Evolutionary conservation across 2,888 invertebrate genomes (phyloP), one percentile per base, ranked within the genome.

Genomic region (Calliscelio sp.): DNA sequence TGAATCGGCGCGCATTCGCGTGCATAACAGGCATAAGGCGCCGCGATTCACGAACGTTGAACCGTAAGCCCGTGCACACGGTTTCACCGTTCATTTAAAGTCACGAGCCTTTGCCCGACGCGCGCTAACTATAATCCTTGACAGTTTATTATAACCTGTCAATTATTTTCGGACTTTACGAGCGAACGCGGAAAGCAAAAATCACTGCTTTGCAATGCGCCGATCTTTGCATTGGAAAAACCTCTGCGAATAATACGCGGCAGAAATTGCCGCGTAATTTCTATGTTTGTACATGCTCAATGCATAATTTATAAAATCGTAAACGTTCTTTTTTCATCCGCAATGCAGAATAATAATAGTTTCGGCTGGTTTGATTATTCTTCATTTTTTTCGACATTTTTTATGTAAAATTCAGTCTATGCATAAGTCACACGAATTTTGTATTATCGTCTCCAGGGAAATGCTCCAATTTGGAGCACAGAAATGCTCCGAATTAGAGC

Each of bases 31-130:
- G 49, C 80, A 73, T 73, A 73, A 73, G 81, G 63, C 75, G 81
- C 32, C 77, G 77, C 71, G 71, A 78, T 73, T 53, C 83, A 74
- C 83, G 83, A 78, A 83, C 83, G 78, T 83, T 83, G 73, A 83
- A 83, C 83, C 78, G 74, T 77, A 73, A 77, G 55, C 77, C 41
- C 59, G 81, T 53, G 68, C 78, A 74, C 71, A 41, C 61, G 49
- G 68, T 79, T 79, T 83, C 83, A 83, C 78, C 78, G 73, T 79
- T 79, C 75, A 32, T 77, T 77, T 77, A 53, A 66, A 66, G 83
- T 74, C 83, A 78, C 78, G 82, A 83, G 70, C 63, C 66, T 66
- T 68, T 28, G 53, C 7, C 51, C 25, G 44, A 66, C 51, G 66
- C 65, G 61, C 73, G 53, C 61, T 63, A 79, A 83, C 78, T 61